Evolutionary conservation across 1,140 invertebrate species (phyloP), one percentile per base, ranked within the genome.

Genomic region (Batillaria attramentaria): DNA sequence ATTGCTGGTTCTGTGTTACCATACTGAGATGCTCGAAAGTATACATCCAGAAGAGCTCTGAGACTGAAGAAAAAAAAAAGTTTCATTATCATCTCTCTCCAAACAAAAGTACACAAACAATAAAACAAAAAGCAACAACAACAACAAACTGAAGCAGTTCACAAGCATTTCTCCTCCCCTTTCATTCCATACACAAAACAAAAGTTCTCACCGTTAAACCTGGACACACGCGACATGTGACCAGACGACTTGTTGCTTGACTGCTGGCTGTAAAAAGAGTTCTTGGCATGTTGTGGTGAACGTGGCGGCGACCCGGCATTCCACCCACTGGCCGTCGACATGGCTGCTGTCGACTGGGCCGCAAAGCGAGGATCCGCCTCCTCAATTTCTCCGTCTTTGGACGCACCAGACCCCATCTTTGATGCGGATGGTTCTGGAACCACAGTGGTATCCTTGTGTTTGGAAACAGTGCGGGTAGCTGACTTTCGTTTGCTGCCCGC

Each of bases 301-400:
- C 57, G 35, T 1, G 73, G 73, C 8, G 39, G 54, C 24, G 73
- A 75, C 20, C 13, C 54, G 3, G 35, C 73, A 35, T 62, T 33
- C n/a, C 31, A 57, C 16, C 70, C 70, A 50, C 70, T 72, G 41
- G 43, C 43, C 20, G 70, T 72, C 24, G 70, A 72, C 73, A 75
- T 75, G 57, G 73, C 73, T 24, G 73, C 73, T 20, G 73, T 62
- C n/a, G 73, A 75, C 73, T 75, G 73, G 13, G 73, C 57, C 28
- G 73, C 73, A 39, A 62, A 75, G 50, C 73, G 73, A 75, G 73
- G 73, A 37, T 75, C 73, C 24, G 57, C 35, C 20, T 39, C 73
- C 73, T 75, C 73, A 16, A 75, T n/a, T 10, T 75, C 73, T n/a
- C 73, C 73, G 3, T 62, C 33, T 8, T 28, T 60, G n/a, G 73